Percentiles rank a stretch among this genome's conserved stretches.
These are phyloP conservation scores for Capromys pilorides DNA, from an alignment of 2,797 vertebrate species.

Conservation along the genomic window DNA sequence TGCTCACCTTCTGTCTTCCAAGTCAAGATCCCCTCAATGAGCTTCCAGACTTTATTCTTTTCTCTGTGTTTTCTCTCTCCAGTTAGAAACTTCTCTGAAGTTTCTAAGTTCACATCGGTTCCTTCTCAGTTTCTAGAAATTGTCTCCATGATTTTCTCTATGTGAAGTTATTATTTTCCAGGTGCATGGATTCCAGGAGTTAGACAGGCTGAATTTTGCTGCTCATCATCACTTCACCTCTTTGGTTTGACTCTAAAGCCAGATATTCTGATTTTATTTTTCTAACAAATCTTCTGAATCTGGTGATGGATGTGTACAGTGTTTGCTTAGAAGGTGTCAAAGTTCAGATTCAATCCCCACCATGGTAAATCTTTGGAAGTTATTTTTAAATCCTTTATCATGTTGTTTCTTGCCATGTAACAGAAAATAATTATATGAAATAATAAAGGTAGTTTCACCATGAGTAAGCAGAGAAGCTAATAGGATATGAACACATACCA, in stretches of 20 bases:
- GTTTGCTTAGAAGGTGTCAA: neutral
- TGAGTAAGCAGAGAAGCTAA: neutral
- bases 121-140: neutral
- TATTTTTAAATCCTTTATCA: neutral
- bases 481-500: neutral
- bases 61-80: neutral
- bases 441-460: neutral
- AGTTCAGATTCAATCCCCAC: no score
- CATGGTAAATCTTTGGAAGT: neutral
- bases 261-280: slow-evolving; percentile 16
- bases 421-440: neutral
- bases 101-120: neutral
- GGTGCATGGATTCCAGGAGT: neutral
- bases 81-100: neutral
- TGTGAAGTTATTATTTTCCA: neutral
- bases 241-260: neutral
- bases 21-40: neutral
- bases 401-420: neutral
- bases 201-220: neutral
- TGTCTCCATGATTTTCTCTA: neutral
- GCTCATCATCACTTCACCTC: neutral
- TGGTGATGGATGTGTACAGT: no score
- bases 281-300: neutral
- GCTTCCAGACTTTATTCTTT: neutral
- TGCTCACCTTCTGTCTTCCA: neutral